Conservation (phyloP, 2,797 vertebrate genomes). For the Spea hammondii region DNA sequence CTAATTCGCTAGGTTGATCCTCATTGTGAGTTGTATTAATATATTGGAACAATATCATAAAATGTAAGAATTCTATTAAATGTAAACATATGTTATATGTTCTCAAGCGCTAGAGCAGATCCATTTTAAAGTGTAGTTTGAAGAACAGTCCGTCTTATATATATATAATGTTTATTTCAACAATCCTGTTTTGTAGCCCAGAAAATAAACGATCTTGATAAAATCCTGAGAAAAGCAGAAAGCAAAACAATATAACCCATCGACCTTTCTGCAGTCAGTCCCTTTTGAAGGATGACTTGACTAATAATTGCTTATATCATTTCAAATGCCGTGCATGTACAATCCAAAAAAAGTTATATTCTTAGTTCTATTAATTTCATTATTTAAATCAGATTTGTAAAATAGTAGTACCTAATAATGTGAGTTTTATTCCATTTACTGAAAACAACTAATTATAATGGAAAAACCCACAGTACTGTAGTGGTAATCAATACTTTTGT, state of each 20-base stretch:
- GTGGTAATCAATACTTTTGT: background rate
- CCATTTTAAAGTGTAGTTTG: background rate
- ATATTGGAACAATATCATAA: background rate
- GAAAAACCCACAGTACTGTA: background rate
- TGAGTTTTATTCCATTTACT: too few relatives aligned
- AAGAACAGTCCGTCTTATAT: background rate
- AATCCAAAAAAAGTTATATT: background rate
- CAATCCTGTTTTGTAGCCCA: slow-evolving; percentile 28
- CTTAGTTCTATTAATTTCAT: background rate
- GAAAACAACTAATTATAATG: background rate
- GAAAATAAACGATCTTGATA: slow-evolving; percentile 16
- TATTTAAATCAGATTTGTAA: background rate
- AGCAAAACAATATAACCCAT: slow-evolving; percentile 29
- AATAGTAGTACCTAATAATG: background rate
- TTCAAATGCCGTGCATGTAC: background rate
- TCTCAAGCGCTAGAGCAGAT: background rate
- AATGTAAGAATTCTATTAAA: background rate
- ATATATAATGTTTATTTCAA: slow-evolving; percentile 12
- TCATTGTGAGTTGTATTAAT: too few relatives aligned
- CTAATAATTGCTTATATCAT: background rate
- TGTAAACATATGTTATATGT: background rate
- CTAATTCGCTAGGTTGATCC: too few relatives aligned
- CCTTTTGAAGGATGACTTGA: slow-evolving; percentile 2
- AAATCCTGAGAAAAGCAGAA: background rate
- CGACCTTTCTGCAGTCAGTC: slow-evolving; percentile 1